phyloP scores from a whole-genome alignment of 2,113 vertebrate genomes.

The Thryonomys swinderianus region DNA sequence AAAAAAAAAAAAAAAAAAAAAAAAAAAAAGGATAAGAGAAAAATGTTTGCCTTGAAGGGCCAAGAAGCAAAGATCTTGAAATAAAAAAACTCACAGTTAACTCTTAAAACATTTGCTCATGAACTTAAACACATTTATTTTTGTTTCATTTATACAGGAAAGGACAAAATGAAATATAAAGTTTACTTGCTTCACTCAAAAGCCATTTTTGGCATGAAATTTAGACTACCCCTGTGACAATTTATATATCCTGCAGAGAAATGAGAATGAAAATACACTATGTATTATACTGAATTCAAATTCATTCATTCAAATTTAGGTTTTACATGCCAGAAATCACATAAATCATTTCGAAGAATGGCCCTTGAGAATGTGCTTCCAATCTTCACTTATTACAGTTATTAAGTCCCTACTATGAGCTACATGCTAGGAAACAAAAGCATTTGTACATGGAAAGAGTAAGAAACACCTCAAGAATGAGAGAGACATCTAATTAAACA shows the following conservation, averaged over 20 bases:
- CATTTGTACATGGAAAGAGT: not conserved
- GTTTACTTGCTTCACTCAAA: constrained; percentile 15
- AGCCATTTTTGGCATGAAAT: not conserved
- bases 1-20: too few species aligned
- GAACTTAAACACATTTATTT: constrained; percentile 22
- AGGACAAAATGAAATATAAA: not conserved
- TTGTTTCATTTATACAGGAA: not conserved
- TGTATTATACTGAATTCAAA: constrained; percentile 41
- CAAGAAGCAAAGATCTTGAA: constrained; percentile 19
- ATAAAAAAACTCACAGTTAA: constrained; percentile 7
- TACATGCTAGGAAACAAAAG: constrained; percentile 3
- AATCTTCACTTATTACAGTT: constrained; percentile 31
- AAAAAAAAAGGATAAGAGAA: not conserved
- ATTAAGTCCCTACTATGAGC: constrained; percentile 27
- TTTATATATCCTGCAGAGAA: not conserved
- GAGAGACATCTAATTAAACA: constrained; percentile 42
- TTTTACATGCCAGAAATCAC: constrained; percentile 22
- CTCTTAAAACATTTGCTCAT: constrained; percentile 1
- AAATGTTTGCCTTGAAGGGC: constrained; percentile 38
- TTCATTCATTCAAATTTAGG: constrained; percentile 50
- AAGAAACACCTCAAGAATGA: constrained; percentile 18
- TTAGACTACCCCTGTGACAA: constrained; percentile 9
- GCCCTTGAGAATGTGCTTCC: constrained; percentile 13
- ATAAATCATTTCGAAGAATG: not conserved
- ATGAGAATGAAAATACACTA: constrained; percentile 17